Evolutionary conservation across 1,140 invertebrate genomes (phyloP), one percentile per base, ranked within the genome.

Genomic region (Halyomorpha halys): DNA sequence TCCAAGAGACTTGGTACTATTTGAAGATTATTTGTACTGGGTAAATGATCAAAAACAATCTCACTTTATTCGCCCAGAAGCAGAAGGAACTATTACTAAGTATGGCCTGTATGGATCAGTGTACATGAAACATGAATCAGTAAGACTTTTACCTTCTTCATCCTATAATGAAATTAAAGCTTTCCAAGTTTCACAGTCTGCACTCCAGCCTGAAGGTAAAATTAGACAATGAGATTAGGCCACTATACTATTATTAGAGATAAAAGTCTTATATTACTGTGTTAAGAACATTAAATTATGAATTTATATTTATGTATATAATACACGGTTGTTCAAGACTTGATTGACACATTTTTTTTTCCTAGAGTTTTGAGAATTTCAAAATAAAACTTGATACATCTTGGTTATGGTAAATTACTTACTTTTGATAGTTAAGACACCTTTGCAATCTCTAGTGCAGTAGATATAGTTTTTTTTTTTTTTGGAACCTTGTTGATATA

Each of bases 11-110:
- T 44, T 69, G 19, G 56, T 45, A 23, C 45, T 69, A n/a, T 71
- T 71, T 66, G 70, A 71, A 65, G 68, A 66, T 60, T 59, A 63
- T 47, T 45, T 71, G 0, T 70, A 68, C 53, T 70, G 63, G 64
- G n/a, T 68, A 15, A 64, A 27, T 45, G 34, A 44, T 64, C 54
- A 59, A 25, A 19, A 14, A 34, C 16, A 62, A 44, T 3, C 21
- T 44, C 5, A 25, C 34, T 1, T 8, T n/a, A 8, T 45, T 27
- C 49, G 53, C 59, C 3, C 27, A 63, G 27, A 47, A 27, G 23
- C 27, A 2, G 61, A 61, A 34, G 62, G 64, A 44, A 65, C 64
- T 34, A 39, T 69, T 53, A 53, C 59, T 23, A 64, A 67, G 21
- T 69, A 60, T 62, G 68, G 65, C 0, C 34, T 67, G 1, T 65